These are phyloP conservation scores for Papilio demoleus DNA, from an alignment of 2,888 invertebrate species.

Conservation along the genomic window DNA sequence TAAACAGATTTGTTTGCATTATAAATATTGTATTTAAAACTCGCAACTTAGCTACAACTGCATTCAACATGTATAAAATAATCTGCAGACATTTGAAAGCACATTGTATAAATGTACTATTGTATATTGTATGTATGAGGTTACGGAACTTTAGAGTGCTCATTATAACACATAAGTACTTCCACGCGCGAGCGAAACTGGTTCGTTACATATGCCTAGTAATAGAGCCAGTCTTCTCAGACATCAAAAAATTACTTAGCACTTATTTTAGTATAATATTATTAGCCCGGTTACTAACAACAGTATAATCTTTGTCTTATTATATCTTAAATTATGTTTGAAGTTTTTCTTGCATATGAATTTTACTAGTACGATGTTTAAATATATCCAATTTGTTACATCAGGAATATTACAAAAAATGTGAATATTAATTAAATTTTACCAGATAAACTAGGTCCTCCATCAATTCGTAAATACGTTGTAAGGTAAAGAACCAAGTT, in stretches of 20 bases:
- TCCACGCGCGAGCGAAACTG: constrained; percentile 36
- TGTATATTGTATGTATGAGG: constrained; percentile 19
- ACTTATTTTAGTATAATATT: constrained; percentile 10
- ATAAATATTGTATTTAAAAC: not conserved
- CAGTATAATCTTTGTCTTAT: not conserved
- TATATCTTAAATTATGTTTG: not conserved
- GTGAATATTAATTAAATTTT: too few relatives aligned
- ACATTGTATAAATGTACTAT: constrained; percentile 24
- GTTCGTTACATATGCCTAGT: constrained; percentile 40
- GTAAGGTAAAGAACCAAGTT: too few relatives aligned
- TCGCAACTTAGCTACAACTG: not conserved
- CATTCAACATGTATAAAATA: not conserved
- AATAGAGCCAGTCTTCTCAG: constrained; percentile 33
- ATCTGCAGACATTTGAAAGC: constrained; percentile 7
- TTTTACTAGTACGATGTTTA: too few relatives aligned
- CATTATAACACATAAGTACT: constrained; percentile 38
- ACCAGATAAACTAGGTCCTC: too few relatives aligned
- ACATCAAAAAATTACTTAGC: constrained; percentile 32
- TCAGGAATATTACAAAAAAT: too few relatives aligned
- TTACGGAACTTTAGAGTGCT: constrained; percentile 36
- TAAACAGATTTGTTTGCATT: too few relatives aligned
- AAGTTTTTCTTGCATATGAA: too few relatives aligned
- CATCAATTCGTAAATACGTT: too few relatives aligned
- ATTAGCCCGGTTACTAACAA: constrained; percentile 13
- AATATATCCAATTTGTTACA: too few relatives aligned